Conservation (phyloP, 2,113 vertebrate species). For the Elgaria multicarinata region DNA sequence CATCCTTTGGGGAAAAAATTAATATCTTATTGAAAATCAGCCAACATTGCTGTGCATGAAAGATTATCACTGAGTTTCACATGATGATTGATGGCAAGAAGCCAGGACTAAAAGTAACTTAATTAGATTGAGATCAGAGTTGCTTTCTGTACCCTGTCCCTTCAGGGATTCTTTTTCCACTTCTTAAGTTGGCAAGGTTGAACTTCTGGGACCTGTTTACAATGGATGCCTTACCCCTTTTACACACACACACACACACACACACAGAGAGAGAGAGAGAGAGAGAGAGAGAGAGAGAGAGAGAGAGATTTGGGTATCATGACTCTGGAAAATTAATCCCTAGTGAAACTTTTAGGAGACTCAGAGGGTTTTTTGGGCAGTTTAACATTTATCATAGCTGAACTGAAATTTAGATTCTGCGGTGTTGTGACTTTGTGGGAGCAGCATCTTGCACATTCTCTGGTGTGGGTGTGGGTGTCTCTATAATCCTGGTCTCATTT, state of each 20-base stretch:
- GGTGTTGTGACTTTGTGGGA: not conserved
- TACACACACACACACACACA: no score
- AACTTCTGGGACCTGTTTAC: not conserved
- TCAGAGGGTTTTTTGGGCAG: not conserved
- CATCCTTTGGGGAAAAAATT: not conserved
- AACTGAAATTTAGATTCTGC: not conserved
- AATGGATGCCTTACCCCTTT: no score
- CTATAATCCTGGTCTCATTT: not conserved
- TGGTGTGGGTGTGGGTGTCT: no score
- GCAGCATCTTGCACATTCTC: not conserved
- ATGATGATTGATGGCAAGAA: conserved; percentile 15
- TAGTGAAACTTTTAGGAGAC: not conserved
- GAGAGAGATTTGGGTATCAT: not conserved
- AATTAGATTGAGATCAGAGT: conserved; percentile 18
- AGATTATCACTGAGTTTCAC: conserved; percentile 13
- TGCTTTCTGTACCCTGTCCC: not conserved
- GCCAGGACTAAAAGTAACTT: conserved; percentile 34
- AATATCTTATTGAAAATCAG: conserved; percentile 9
- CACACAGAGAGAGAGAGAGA: no score
- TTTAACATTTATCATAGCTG: not conserved
- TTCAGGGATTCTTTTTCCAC: no score
- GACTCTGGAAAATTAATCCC: not conserved
- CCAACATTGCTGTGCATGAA: not conserved
- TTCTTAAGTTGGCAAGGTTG: not conserved
- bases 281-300: no score